These are phyloP conservation scores for Toxotes jaculatrix DNA, from an alignment of 2,113 vertebrate species.

Conservation along the genomic window DNA sequence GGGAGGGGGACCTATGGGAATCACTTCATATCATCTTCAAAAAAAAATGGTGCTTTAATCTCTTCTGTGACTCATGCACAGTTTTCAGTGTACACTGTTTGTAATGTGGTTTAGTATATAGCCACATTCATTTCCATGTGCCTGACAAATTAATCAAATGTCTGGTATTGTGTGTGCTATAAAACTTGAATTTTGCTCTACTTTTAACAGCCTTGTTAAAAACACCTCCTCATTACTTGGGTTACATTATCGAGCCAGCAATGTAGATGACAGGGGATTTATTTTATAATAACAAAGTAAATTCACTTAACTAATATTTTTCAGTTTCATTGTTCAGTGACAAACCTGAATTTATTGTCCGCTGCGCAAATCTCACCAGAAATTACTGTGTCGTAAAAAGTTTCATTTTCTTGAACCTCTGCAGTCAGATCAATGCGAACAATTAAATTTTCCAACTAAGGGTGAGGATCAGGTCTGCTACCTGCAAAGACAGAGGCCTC, in stretches of 20 bases:
- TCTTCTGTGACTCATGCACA: background rate
- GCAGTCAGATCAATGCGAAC: background rate
- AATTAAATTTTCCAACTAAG: background rate
- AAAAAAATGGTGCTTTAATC: constrained; percentile 7
- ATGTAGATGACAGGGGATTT: background rate
- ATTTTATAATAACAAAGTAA: background rate
- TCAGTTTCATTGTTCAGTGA: background rate
- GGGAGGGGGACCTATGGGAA: background rate
- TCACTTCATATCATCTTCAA: constrained; percentile 17
- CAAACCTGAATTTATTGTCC: background rate
- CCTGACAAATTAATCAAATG: background rate
- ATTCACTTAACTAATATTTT: background rate
- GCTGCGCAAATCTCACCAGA: background rate
- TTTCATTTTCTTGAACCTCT: background rate
- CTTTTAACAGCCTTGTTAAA: background rate
- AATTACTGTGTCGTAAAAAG: background rate
- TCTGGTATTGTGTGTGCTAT: background rate
- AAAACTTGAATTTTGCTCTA: background rate
- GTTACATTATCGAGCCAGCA: background rate
- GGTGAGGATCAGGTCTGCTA: background rate
- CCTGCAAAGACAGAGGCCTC: background rate
- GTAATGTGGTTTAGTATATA: background rate
- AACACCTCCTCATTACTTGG: background rate
- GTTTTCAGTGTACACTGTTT: background rate
- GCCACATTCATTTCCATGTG: background rate